phyloP scores from a whole-genome alignment of 1,140 invertebrate species.

The Samia ricini region DNA sequence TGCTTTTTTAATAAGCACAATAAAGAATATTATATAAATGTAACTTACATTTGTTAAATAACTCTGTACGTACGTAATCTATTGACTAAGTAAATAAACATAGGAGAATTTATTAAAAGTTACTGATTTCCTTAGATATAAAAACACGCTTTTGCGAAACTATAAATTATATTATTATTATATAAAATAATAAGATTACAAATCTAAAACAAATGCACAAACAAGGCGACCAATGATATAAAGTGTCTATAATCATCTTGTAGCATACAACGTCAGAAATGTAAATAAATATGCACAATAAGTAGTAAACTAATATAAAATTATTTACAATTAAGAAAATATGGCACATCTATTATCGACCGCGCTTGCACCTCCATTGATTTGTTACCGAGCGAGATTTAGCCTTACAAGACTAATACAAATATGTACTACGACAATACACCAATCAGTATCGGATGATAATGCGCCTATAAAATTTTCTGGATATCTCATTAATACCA shows the following conservation, averaged over 20 bases:
- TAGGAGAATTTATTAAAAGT: not conserved
- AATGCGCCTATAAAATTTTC: conserved; percentile 56
- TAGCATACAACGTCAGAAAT: conserved; percentile 40
- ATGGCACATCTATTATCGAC: conserved; percentile 75
- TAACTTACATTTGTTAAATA: conserved; percentile 3
- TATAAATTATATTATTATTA: conserved; percentile 7
- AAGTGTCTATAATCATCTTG: conserved; percentile 45
- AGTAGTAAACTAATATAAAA: conserved; percentile 74
- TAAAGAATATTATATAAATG: not conserved
- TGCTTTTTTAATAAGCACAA: not conserved
- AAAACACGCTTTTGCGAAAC: conserved; percentile 30
- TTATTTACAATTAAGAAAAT: conserved; percentile 76
- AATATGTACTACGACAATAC: conserved; percentile 11
- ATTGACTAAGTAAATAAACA: conserved; percentile 12
- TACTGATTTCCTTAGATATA: conserved; percentile 6
- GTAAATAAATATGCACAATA: conserved; percentile 74
- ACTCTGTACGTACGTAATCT: not conserved
- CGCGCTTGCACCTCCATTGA: conserved; percentile 41
- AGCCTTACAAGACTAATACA: conserved; percentile 32
- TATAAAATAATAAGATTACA: conserved; percentile 24
- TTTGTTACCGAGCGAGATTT: conserved; percentile 35
- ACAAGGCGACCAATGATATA: conserved; percentile 49
- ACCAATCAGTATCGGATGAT: conserved; percentile 34
- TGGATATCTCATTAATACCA: conserved; percentile 65
- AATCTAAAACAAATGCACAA: conserved; percentile 74